phyloP scores from a whole-genome alignment of 1,140 invertebrate genomes.

The Zelostemma sp. region DNA sequence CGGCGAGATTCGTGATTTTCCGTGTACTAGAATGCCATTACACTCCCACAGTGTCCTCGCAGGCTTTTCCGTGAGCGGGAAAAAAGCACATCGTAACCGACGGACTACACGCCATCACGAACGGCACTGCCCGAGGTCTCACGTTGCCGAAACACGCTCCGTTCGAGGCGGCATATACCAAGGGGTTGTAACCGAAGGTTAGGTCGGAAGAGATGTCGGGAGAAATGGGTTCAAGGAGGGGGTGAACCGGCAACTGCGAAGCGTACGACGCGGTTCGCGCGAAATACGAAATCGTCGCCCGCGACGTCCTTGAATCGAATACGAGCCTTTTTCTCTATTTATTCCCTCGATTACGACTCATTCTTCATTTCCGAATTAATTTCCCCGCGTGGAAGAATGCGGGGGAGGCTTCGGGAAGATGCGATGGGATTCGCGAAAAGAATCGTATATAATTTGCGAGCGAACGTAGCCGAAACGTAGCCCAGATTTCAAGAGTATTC shows the following conservation, averaged over 20 bases:
- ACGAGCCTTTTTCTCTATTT: conserved; percentile 13
- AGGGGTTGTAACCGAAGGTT: conserved; percentile 42
- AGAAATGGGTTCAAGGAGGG: conserved; percentile 17
- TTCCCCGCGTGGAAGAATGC: no score
- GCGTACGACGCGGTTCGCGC: conserved; percentile 37
- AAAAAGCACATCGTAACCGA: conserved; percentile 31
- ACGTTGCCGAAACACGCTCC: conserved; percentile 48
- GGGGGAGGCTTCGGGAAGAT: background rate
- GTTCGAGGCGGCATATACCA: conserved; percentile 12
- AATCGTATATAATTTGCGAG: no score
- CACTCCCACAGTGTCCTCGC: conserved; percentile 3
- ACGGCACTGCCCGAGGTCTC: conserved; percentile 20
- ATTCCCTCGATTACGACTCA: background rate
- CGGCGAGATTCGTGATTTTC: conserved; percentile 42
- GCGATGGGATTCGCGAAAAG: background rate
- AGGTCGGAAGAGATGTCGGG: conserved; percentile 25
- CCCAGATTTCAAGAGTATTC: background rate
- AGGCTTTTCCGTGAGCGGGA: background rate
- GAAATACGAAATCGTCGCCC: conserved; percentile 53
- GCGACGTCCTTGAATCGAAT: no score
- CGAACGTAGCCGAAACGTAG: no score
- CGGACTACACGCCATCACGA: conserved; percentile 23
- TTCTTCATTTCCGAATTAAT: no score
- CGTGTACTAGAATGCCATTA: conserved; percentile 34
- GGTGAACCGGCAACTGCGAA: conserved; percentile 12